Evolutionary conservation across 1,140 invertebrate genomes (phyloP), one percentile per base, ranked within the genome.

Genomic region (Coptotermes formosanus): DNA sequence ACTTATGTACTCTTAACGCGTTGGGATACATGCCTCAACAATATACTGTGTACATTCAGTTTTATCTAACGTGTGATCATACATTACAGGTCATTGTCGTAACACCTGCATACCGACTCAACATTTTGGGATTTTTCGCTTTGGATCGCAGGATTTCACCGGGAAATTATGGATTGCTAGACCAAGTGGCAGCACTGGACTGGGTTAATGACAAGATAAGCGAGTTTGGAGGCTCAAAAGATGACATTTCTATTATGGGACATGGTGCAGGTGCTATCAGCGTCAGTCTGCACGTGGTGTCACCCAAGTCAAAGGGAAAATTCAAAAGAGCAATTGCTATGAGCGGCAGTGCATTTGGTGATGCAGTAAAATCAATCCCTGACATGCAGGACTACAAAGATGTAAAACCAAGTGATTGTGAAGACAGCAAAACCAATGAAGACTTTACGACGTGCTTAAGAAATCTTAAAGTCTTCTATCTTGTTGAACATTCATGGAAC

Each of bases 71-170:
- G 3, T 16, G 52, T 55, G 19, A 8, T 82, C 23, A 7, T 82
- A 30, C 84, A 86, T 91, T 91, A 82, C 91, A 95, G 94, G 93
- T 96, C 12, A 93, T 97, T 86, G 94, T 97, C 32, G 94, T 97
- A 3, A 96, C 95, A 2, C 93, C 96, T 21, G 94, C 95, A 0
- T 97, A 95, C 90, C 93, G 96, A 3, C 89, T 97, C 38, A 96
- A 95, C 89, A 95, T 97, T 85, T 95, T 99, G 88, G 98, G 98
- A n/a, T 99, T 98, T 91, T 95, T 99, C 88, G 96, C 96, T 43
- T 95, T 97, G 16, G 93, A 94, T 85, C 96, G 96, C 88, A 93
- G 94, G 11, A 95, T 97, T 89, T 95, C 96, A 2, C 94, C 97
- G 0, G 98, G 98, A 23, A 99, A 99, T 91, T 97, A 94, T 88